Percentiles rank a stretch among this genome's conserved stretches.
phyloP scores from a whole-genome alignment of 2,797 vertebrate genomes.

The Chelidonichthys spinosus region DNA sequence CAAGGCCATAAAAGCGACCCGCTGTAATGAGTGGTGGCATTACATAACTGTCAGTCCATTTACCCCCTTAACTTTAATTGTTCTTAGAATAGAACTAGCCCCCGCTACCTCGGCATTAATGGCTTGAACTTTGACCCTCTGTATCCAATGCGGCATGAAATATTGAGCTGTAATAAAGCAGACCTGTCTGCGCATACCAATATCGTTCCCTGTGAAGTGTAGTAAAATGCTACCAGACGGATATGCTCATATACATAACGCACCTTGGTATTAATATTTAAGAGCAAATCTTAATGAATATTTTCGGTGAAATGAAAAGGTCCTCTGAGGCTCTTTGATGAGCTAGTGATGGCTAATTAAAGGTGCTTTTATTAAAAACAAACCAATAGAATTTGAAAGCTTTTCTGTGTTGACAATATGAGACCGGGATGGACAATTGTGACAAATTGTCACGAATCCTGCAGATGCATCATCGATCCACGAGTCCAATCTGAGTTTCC shows the following conservation, averaged over 20 bases:
- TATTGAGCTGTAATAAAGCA: slow-evolving; percentile 19
- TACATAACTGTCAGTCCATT: slow-evolving; percentile 62
- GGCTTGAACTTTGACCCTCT: slow-evolving; percentile 49
- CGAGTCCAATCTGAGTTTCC: slow-evolving; percentile 25
- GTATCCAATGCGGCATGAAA: slow-evolving; percentile 11
- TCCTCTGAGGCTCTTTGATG: slow-evolving; percentile 19
- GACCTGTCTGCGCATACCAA: neutral
- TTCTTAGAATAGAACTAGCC: slow-evolving; percentile 61
- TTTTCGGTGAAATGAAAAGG: slow-evolving; percentile 10
- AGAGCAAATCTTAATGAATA: neutral
- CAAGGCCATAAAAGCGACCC: slow-evolving; percentile 47
- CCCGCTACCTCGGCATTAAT: slow-evolving; percentile 42
- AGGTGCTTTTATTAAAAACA: slow-evolving; percentile 18
- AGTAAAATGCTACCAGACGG: neutral
- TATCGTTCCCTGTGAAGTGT: slow-evolving; percentile 3
- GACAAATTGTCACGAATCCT: slow-evolving; percentile 26
- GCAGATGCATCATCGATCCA: slow-evolving; percentile 49
- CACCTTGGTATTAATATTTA: neutral
- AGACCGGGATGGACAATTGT: slow-evolving; percentile 13
- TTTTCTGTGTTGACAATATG: slow-evolving; percentile 5
- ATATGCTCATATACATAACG: neutral
- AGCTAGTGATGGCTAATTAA: slow-evolving; percentile 3
- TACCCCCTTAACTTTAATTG: slow-evolving; percentile 53
- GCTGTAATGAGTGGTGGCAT: slow-evolving; percentile 56
- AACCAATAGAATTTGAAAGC: slow-evolving; percentile 1